Base-by-base conservation (phyloP, 2,888 invertebrate genomes). In the Alloplasta piceator region DNA sequence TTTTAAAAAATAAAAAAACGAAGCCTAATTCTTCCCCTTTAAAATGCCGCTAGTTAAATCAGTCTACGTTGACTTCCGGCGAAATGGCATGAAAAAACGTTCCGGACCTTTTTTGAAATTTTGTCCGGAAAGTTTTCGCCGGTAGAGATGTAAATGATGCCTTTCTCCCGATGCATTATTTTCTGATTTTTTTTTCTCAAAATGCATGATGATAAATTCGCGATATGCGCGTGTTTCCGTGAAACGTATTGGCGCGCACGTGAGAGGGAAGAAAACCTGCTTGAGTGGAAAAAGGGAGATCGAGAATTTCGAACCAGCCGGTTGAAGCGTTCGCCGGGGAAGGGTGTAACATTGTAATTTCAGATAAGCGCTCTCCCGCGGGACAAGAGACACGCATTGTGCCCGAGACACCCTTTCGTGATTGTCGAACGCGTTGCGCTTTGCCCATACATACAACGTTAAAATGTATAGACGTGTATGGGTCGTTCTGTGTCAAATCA, bases 321-420 rank as follows among this genome's bases (percentile, higher is more conserved):
- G 85, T 26, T 82, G 84, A 81, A 82, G 82, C 80, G 80, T 67
- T 78, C 78, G 78, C 55, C 70, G 73, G 48, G 64, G 73, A 72
- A 86, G 89, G 90, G 89, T n/a, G 89, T 91, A 89, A 91, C 91
- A 91, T 91, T 91, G 91, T 91, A 91, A 92, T 92, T 92, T 92
- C 89, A 91, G 91, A 92, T 91, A 92, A 92, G 91, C 90, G 89
- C 26, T 91, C 88, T 91, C 91, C 89, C 91, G 67, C 55, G 87
- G 89, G 91, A 90, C 67, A 91, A 26, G 26, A 26, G 26, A 90
- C 89, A 88, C 88, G 90, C 89, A 91, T 91, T 90, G 91, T 91
- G 83, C 84, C 36, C 67, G 66, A 63, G 76, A 82, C 83, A 82
- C 82, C 85, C 86, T 85, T 80, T 79, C 78, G 55, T 75, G 74